Conservation (phyloP, 2,113 vertebrate species). For the Cyanocitta stelleri region DNA sequence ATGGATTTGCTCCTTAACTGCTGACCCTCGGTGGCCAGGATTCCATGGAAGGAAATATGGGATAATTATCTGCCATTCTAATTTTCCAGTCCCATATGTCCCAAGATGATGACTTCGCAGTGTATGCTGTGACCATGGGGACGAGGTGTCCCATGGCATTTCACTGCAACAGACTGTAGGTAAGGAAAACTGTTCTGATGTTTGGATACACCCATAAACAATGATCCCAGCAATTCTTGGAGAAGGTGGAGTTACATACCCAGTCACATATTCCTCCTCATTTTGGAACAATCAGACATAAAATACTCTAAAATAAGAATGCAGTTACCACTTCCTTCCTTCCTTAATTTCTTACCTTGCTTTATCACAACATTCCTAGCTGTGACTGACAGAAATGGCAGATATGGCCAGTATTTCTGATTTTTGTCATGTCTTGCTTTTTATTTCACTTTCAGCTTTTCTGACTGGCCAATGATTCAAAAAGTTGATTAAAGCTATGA, state of each 20-base stretch:
- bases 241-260: neutral
- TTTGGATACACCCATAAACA: neutral
- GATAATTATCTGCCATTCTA: neutral
- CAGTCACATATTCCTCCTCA: neutral
- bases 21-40: neutral
- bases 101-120: neutral
- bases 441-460: neutral
- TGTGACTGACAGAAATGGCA: neutral
- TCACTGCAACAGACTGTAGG: neutral
- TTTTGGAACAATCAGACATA: neutral
- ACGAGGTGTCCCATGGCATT: neutral
- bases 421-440: neutral
- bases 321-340: neutral
- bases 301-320: neutral
- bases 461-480: neutral
- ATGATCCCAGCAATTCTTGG: neutral
- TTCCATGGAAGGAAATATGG: neutral
- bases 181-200: neutral
- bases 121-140: rapidly evolving
- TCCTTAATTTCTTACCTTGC: neutral
- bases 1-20: neutral
- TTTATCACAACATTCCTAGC: neutral
- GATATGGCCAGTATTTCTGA: neutral
- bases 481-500: neutral
- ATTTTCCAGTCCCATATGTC: neutral